Evolutionary conservation across 2,888 invertebrate genomes (phyloP).

Genomic region (Dynastes tityus): DNA sequence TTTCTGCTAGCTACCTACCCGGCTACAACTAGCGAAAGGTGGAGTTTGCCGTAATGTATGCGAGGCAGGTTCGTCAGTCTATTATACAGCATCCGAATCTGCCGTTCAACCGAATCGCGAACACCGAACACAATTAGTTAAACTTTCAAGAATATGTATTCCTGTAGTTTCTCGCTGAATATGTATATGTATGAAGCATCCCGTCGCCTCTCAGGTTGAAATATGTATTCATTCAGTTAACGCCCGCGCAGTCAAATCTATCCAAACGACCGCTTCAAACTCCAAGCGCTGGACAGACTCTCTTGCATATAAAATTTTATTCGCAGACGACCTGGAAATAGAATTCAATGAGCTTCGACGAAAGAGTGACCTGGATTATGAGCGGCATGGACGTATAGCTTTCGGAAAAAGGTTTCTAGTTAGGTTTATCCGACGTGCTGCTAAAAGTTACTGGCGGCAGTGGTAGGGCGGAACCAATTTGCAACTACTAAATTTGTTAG

Average conservation of each 20-base stretch:
- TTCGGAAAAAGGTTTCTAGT: not conserved
- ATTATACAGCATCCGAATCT: constrained; percentile 34
- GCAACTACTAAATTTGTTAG: constrained; percentile 4
- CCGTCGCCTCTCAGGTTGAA: not conserved
- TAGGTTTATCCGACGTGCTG: not conserved
- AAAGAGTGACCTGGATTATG: not conserved
- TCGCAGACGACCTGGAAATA: not conserved
- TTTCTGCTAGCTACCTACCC: not conserved
- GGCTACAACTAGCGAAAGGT: not conserved
- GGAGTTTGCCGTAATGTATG: constrained; percentile 37
- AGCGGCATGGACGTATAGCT: not conserved
- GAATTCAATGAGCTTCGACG: not conserved
- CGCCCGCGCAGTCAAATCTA: not conserved
- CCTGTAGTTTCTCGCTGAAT: constrained; percentile 42
- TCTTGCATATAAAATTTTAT: not conserved
- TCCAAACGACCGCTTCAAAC: not conserved
- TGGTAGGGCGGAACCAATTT: not conserved
- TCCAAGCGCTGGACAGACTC: not conserved
- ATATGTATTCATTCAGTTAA: constrained; percentile 40
- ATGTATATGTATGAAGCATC: constrained; percentile 22
- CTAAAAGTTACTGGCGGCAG: not conserved
- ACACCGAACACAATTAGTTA: constrained; percentile 40
- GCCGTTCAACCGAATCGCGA: constrained; percentile 12
- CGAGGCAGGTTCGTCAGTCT: constrained; percentile 40
- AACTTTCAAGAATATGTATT: constrained; percentile 50